phyloP scores from a whole-genome alignment of 2,888 invertebrate genomes.

The Acronicta alni region DNA sequence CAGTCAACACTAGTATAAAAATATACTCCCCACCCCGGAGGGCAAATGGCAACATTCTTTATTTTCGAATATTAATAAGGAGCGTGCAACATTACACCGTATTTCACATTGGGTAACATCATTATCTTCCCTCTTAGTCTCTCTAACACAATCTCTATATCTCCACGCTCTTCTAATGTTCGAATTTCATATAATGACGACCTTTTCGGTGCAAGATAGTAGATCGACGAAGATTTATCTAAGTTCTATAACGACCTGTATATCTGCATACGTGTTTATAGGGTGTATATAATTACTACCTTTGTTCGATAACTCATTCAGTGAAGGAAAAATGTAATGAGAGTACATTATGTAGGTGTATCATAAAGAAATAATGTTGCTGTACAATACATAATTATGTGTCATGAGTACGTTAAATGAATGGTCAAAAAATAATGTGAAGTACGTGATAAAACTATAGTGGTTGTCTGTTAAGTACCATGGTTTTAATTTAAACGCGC shows the following conservation, averaged over 20 bases:
- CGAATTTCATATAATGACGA: slow-evolving; percentile 62
- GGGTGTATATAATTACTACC: slow-evolving; percentile 54
- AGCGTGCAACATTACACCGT: slow-evolving; percentile 86
- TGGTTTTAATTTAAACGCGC: too few relatives aligned
- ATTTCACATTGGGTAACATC: slow-evolving; percentile 85
- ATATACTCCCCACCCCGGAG: slow-evolving; percentile 78
- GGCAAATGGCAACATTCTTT: slow-evolving; percentile 86
- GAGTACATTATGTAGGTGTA: slow-evolving; percentile 43
- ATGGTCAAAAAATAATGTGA: slow-evolving; percentile 4
- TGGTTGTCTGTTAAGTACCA: too few relatives aligned
- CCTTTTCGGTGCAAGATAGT: slow-evolving; percentile 64
- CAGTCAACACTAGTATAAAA: slow-evolving; percentile 70
- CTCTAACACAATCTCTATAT: slow-evolving; percentile 53
- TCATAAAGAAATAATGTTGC: slow-evolving; percentile 37
- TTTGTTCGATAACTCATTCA: slow-evolving; percentile 56
- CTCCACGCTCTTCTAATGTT: slow-evolving; percentile 67
- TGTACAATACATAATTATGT: slow-evolving; percentile 34
- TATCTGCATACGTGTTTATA: slow-evolving; percentile 49
- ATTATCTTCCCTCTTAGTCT: slow-evolving; percentile 65
- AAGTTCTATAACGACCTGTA: slow-evolving; percentile 56
- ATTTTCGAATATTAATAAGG: slow-evolving; percentile 88
- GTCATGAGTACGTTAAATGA: slow-evolving; percentile 19
- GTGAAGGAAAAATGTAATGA: slow-evolving; percentile 53
- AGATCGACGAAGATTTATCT: slow-evolving; percentile 68
- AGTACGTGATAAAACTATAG: slow-evolving; percentile 1